Base-by-base conservation (phyloP, 2,113 vertebrate species). In the Prolemur simus region DNA sequence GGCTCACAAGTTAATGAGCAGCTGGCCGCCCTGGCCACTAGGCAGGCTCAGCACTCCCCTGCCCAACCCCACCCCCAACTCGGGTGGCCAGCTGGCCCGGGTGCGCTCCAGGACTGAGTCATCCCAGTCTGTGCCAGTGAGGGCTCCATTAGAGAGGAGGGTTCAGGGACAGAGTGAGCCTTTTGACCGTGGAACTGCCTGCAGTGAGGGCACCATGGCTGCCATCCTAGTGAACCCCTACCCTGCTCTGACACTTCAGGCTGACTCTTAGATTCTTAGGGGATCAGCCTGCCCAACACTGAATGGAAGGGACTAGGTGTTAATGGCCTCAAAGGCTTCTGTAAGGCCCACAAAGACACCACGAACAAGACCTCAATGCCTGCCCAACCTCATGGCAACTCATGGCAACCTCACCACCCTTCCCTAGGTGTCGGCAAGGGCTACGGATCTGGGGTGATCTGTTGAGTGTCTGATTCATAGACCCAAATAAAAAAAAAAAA, bases 51-150 rank as follows among this genome's bases (percentile, higher is more conserved):
- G 34, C 17, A 18, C 17, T 54, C 52, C 52, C 52, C 52, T 18
- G 17, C 63, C 25, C 11, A 9, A 21, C 32, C 81, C 29, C 25
- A 37, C 34, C 37, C 76, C 54, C 17, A 20, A 11, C 82, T 73
- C 1, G 54, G 68, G 92, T 78, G 81, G 68, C 64, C 81, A 92
- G 47, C 89, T 97, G 94, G 77, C 76, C 42, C 2, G 20, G 86
- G 63, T 39, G 49, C 86, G 10, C 25, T 91, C 94, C 82, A 69
- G 42, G 39, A 60, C 77, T 94, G 82, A 84, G 94, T 94, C 96
- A 96, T 96, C 64, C 29, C 84, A 20, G 21, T 49, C 39, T 77
- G 91, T 80, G 88, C 66, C 88, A 96, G 56, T 13, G n/a, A 88
- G 83, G 68, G 87, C 77, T 66, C 39, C 39, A 0, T 12, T 9